Evolutionary conservation across 2,113 vertebrate species (phyloP).

Genomic region (Esox niger): DNA sequence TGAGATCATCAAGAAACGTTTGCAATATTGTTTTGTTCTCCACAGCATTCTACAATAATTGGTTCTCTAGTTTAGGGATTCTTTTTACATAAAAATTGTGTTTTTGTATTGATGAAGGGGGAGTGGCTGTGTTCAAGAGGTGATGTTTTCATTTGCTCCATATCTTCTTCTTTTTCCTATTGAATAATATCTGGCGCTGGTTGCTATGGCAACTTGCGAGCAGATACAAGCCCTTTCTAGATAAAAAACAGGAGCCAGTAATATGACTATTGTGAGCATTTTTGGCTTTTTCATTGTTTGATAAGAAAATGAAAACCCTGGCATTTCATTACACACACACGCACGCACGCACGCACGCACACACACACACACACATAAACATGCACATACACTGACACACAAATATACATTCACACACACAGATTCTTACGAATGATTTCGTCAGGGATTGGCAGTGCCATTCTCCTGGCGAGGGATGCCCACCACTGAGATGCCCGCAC

Average conservation of each 20-base stretch:
- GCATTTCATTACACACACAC: slow-evolving; percentile 5
- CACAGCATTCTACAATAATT: too few species aligned
- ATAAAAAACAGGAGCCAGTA: slow-evolving; percentile 60
- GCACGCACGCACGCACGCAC: not conserved
- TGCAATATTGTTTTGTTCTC: too few species aligned
- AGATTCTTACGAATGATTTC: not conserved
- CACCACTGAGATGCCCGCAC: slow-evolving; percentile 54
- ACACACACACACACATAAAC: slow-evolving; percentile 13
- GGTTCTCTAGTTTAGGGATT: too few species aligned
- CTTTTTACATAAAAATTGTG: not conserved
- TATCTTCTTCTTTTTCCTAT: slow-evolving; percentile 30
- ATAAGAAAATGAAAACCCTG: slow-evolving; percentile 17
- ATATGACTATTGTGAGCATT: slow-evolving; percentile 62
- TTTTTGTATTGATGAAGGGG: not conserved
- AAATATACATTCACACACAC: not conserved
- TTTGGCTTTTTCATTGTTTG: slow-evolving; percentile 54
- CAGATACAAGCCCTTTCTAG: slow-evolving; percentile 40
- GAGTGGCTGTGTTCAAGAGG: slow-evolving; percentile 9
- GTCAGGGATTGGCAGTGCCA: slow-evolving; percentile 23
- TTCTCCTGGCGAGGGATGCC: slow-evolving; percentile 42
- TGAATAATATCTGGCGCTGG: slow-evolving; percentile 49
- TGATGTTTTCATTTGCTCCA: slow-evolving; percentile 48
- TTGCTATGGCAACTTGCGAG: slow-evolving; percentile 71
- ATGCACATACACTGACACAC: slow-evolving; percentile 14
- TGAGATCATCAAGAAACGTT: too few species aligned